Base-by-base conservation (phyloP, 1,140 invertebrate species). In the Macrobrachium nipponense region DNA sequence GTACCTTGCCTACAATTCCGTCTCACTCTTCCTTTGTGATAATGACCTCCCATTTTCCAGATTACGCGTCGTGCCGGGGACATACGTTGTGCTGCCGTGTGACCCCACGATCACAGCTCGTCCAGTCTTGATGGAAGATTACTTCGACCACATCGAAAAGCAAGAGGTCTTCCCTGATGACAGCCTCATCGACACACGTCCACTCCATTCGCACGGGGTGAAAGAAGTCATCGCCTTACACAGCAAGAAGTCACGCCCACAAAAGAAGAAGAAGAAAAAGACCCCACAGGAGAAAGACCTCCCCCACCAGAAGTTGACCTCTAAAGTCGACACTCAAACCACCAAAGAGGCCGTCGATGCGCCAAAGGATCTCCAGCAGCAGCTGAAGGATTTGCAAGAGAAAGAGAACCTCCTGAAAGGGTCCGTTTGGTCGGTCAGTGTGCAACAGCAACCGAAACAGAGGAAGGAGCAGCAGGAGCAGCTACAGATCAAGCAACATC, bases 71-170 rank as follows among this genome's bases (percentile, higher is more conserved):
- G 58, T 82, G 59, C 80, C 80, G 14, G 80, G 66, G 15, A 75
- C 80, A n/a, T 82, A 82, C 70, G 80, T 82, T 20, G 80, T 82
- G 20, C 27, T 82, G 20, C 80, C 80, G 17, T 82, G 80, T 44
- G 80, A 82, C 58, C 80, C 80, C 15, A 75, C 80, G 58, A 75
- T 82, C 80, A 82, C 80, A 10, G 20, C 58, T 17, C 20, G 80
- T 6, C 80, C 80, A 6, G 68, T 73, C 12, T n/a, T 75, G 18
- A 15, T 61, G 14, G 43, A 75, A 58, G 80, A 75, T 5, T 73
- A 82, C 44, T 58, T 73, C 27, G 80, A 73, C 68, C 51, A n/a
- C 51, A 20, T 73, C 80, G 68, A 82, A 44, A 64, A 51, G 44
- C 68, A 58, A 43, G 68, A 70, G 68, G 68, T 70, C 68, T 70